Conservation (phyloP, 2,113 vertebrate species). For the Actenoides lindsayi region DNA sequence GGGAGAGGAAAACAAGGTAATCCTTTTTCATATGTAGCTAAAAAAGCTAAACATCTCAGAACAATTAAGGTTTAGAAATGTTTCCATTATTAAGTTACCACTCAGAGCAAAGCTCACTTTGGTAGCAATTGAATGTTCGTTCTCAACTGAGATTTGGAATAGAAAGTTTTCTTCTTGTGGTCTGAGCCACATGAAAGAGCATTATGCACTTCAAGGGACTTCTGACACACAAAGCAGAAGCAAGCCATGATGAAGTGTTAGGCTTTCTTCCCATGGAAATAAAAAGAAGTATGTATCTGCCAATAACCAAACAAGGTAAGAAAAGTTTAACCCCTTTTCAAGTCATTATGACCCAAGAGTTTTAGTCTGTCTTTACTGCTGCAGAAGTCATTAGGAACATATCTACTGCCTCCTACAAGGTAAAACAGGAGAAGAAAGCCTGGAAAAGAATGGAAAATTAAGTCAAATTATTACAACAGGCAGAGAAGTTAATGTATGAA, state of each 20-base stretch:
- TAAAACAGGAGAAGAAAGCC: not conserved
- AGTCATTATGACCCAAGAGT: not conserved
- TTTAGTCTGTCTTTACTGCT: not conserved
- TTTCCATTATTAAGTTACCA: not conserved
- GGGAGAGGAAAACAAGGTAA: not conserved
- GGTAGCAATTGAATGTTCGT: not conserved
- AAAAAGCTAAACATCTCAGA: not conserved
- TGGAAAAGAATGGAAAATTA: not conserved
- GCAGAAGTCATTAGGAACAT: not conserved
- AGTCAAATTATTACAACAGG: not conserved
- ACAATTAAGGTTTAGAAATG: not conserved
- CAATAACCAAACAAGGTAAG: not conserved
- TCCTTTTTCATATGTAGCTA: not conserved
- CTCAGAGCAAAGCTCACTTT: not conserved
- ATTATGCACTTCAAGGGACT: not conserved
- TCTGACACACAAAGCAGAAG: not conserved
- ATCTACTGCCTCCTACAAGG: not conserved
- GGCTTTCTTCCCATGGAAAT: not conserved
- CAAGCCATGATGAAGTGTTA: not conserved
- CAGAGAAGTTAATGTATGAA: not conserved
- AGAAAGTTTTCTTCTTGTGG: not conserved
- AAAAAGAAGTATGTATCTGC: not conserved
- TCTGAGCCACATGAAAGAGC: slow-evolving; percentile 4
- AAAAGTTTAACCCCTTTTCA: not conserved
- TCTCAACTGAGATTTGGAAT: not conserved